Conservation (phyloP, 2,113 vertebrate genomes). For the Mastomys coucha region DNA sequence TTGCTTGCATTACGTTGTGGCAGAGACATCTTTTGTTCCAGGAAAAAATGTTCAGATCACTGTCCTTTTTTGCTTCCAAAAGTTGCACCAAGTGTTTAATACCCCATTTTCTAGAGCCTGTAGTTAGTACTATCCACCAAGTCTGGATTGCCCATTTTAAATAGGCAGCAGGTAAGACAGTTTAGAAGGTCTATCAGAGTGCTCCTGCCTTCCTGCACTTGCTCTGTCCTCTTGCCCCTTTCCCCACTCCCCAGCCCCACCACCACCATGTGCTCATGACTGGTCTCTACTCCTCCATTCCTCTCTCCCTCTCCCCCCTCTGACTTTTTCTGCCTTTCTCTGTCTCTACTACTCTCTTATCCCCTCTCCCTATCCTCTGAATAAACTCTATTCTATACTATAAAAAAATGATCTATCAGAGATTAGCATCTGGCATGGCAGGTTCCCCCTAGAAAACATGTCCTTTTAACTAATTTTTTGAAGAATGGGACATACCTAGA, state of each 20-base stretch:
- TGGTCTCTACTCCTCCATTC: too few species aligned
- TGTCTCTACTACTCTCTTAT: too few species aligned
- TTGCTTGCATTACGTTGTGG: conserved; percentile 91
- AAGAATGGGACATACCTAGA: neutral
- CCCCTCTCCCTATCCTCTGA: too few species aligned
- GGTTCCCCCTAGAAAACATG: neutral
- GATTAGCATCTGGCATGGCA: neutral
- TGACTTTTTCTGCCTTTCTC: too few species aligned
- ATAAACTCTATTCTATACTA: too few species aligned
- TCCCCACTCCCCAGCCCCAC: too few species aligned
- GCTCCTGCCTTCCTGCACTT: too few species aligned
- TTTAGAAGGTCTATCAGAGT: neutral
- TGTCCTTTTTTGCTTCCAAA: conserved; percentile 81
- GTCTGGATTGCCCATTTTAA: conserved; percentile 47
- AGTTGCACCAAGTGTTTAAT: conserved; percentile 80
- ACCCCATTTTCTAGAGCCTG: neutral
- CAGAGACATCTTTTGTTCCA: conserved; percentile 84
- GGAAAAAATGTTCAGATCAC: conserved; percentile 87
- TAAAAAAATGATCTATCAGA: neutral
- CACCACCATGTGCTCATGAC: too few species aligned
- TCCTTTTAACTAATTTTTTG: conserved; percentile 41
- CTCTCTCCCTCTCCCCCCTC: too few species aligned
- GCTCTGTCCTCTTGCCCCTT: too few species aligned
- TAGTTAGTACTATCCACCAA: neutral
- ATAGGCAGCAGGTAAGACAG: neutral